phyloP scores from a whole-genome alignment of 2,113 vertebrate genomes.

The Sylvia atricapilla region DNA sequence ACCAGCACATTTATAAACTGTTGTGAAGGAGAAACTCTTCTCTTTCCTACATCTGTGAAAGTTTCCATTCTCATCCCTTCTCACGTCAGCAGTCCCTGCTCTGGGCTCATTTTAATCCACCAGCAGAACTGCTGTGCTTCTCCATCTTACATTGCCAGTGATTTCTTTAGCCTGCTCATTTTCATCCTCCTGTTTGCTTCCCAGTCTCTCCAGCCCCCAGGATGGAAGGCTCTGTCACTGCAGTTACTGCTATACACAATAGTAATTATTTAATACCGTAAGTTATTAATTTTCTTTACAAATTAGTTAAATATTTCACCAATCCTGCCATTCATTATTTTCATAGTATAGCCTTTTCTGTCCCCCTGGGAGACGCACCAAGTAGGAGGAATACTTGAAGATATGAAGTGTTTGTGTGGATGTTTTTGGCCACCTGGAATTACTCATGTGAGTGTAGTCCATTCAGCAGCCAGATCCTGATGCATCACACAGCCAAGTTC shows the following conservation, averaged over 20 bases:
- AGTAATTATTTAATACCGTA: neutral
- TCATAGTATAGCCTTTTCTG: neutral
- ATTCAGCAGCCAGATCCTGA: neutral
- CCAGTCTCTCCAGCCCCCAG: neutral
- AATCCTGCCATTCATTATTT: neutral
- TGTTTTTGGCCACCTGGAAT: neutral
- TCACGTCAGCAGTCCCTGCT: neutral
- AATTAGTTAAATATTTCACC: neutral
- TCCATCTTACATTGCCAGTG: neutral
- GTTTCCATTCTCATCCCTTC: neutral
- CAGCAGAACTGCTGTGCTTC: neutral
- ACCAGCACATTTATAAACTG: neutral
- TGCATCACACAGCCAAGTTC: neutral
- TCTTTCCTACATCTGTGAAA: neutral
- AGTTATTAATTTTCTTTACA: neutral
- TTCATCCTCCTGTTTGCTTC: neutral
- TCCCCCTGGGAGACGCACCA: neutral
- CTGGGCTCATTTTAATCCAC: neutral
- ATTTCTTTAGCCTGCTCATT: neutral
- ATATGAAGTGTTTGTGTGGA: neutral
- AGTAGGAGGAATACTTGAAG: neutral
- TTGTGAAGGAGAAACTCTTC: neutral
- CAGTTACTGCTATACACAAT: neutral
- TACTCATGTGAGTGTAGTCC: neutral
- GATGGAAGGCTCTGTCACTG: neutral